phyloP scores from a whole-genome alignment of 2,113 vertebrate genomes.

The Corvus cornix region DNA sequence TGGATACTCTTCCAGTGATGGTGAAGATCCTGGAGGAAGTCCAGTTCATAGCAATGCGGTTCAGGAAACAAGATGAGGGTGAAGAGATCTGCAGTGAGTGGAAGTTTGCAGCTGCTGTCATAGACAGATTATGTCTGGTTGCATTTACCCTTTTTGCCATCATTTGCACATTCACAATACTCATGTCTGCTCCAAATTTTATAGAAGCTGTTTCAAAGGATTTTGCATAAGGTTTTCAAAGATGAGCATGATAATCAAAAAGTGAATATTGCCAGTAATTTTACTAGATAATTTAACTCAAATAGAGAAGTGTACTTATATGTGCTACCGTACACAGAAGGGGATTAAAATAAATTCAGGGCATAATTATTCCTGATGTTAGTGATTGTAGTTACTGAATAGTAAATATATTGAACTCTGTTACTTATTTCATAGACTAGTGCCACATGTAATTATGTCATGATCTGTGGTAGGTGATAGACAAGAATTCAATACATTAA shows the following conservation, averaged over 20 bases:
- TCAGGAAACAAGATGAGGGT: slow-evolving; percentile 83
- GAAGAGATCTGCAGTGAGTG: slow-evolving; percentile 88
- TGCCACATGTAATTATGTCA: background rate
- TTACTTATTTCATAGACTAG: slow-evolving; percentile 3
- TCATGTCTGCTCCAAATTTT: slow-evolving; percentile 91
- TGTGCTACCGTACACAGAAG: slow-evolving; percentile 19
- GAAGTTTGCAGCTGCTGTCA: slow-evolving; percentile 90
- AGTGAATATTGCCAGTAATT: background rate
- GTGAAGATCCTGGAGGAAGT: slow-evolving; percentile 85
- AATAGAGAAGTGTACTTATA: slow-evolving; percentile 37
- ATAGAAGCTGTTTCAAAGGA: slow-evolving; percentile 90
- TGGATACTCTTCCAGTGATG: slow-evolving; percentile 77
- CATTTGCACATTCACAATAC: slow-evolving; percentile 88
- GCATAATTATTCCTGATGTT: background rate
- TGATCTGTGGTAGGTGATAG: background rate
- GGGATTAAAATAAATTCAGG: slow-evolving; percentile 37
- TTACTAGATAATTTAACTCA: background rate
- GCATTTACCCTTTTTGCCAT: slow-evolving; percentile 90
- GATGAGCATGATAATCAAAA: background rate
- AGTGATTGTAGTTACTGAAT: slow-evolving; percentile 16
- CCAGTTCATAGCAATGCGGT: slow-evolving; percentile 83
- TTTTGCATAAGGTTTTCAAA: slow-evolving; percentile 76
- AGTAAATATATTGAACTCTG: background rate
- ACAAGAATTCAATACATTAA: background rate
- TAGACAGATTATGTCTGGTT: slow-evolving; percentile 89